Evolutionary conservation across 2,797 vertebrate genomes (phyloP).

Genomic region (Macrochelys suwanniensis): DNA sequence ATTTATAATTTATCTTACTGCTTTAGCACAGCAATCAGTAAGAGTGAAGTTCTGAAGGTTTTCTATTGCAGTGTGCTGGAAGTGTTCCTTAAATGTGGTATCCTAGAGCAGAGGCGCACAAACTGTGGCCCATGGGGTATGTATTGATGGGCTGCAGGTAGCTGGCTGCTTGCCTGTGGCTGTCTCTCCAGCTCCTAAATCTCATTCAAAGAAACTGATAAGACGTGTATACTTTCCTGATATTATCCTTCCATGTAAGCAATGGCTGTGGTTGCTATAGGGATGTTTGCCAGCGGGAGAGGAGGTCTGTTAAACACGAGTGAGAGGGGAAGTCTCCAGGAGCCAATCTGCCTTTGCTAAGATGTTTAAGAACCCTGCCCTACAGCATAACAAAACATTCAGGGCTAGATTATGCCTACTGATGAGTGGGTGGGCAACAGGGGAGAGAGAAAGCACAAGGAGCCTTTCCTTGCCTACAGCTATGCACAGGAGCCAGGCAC

Average conservation of each 20-base stretch:
- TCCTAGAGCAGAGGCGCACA: background rate
- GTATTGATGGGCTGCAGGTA: background rate
- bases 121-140: background rate
- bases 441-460: background rate
- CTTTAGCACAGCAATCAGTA: background rate
- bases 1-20: slow-evolving; percentile 50
- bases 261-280: background rate
- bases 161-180: background rate
- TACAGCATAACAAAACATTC: background rate
- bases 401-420: background rate
- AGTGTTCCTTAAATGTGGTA: background rate
- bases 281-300: background rate
- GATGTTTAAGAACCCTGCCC: background rate
- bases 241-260: background rate
- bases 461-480: background rate
- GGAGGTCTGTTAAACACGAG: background rate
- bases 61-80: background rate
- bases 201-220: background rate
- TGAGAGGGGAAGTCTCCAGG: background rate
- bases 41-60: background rate
- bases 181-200: background rate
- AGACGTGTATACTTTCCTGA: background rate
- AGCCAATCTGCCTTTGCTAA: background rate
- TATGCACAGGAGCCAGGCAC: background rate
- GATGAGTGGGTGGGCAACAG: background rate